Evolutionary conservation across 2,888 invertebrate genomes (phyloP).

Genomic region (Cordilura impudica): DNA sequence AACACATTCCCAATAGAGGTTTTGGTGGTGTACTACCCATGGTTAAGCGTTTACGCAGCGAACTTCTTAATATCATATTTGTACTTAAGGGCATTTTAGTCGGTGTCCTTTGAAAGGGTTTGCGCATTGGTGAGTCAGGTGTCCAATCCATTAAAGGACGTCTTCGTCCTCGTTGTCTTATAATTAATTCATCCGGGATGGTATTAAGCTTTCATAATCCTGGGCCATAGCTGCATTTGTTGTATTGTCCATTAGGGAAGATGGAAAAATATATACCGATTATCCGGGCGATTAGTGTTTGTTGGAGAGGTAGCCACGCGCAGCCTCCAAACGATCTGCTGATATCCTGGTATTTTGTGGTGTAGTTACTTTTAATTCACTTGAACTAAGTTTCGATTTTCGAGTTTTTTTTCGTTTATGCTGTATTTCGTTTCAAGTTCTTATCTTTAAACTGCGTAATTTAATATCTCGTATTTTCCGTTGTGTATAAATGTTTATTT

Average conservation of each 20-base stretch:
- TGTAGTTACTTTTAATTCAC: constrained; percentile 70
- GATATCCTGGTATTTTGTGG: constrained; percentile 79
- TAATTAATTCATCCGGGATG: constrained; percentile 91
- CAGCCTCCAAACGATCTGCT: constrained; percentile 81
- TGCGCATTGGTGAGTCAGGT: constrained; percentile 80
- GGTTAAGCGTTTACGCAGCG: constrained; percentile 84
- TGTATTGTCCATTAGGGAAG: constrained; percentile 76
- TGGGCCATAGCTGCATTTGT: constrained; percentile 79
- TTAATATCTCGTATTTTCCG: constrained; percentile 18
- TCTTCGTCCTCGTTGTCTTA: constrained; percentile 88
- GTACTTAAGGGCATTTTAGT: constrained; percentile 77
- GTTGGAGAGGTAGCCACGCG: constrained; percentile 75
- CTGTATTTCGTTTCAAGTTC: background rate
- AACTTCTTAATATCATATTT: constrained; percentile 81
- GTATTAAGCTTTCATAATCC: constrained; percentile 81
- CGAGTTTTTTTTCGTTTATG: background rate
- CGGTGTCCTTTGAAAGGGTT: constrained; percentile 81
- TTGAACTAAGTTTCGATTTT: background rate
- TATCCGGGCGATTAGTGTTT: constrained; percentile 70
- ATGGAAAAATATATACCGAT: constrained; percentile 67
- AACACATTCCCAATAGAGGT: constrained; percentile 61
- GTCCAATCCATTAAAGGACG: constrained; percentile 88
- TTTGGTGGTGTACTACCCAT: constrained; percentile 73
- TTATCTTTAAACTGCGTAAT: constrained; percentile 52
- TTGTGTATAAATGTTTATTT: no score